Evolutionary conservation across 2,888 invertebrate species (phyloP).

Genomic region (Orthonevra nobilis): DNA sequence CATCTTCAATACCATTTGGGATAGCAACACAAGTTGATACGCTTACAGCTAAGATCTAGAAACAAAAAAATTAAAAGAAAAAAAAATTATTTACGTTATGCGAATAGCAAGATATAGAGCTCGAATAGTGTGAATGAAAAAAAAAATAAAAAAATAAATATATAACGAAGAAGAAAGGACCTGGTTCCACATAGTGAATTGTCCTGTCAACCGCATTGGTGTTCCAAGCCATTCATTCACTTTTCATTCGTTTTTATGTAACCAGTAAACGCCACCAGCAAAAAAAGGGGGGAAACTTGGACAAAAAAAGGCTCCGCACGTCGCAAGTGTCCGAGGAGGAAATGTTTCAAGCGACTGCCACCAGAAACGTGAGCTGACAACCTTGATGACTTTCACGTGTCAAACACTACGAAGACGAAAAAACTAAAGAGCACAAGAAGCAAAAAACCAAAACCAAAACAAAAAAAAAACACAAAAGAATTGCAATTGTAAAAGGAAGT

Average conservation of each 20-base stretch:
- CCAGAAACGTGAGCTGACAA: constrained; percentile 57
- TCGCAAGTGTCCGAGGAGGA: constrained; percentile 44
- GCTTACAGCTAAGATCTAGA: constrained; percentile 49
- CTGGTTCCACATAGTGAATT: constrained; percentile 5
- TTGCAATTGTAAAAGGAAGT: too few relatives aligned
- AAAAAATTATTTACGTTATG: background rate
- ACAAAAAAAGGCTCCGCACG: constrained; percentile 53
- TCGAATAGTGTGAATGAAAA: too few relatives aligned
- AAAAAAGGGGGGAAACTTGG: constrained; percentile 4
- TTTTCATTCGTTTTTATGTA: constrained; percentile 27
- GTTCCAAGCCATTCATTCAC: background rate
- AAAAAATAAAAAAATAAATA: too few relatives aligned
- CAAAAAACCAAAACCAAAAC: constrained; percentile 12
- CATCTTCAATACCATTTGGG: constrained; percentile 46
- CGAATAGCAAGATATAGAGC: too few relatives aligned
- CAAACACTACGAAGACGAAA: background rate
- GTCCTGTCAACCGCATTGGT: constrained; percentile 34
- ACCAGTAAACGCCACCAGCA: constrained; percentile 33
- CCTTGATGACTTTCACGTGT: constrained; percentile 53
- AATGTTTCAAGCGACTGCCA: constrained; percentile 46
- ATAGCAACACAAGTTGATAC: constrained; percentile 41
- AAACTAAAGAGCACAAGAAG: constrained; percentile 19
- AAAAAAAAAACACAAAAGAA: too few relatives aligned
- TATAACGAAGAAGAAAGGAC: too few relatives aligned
- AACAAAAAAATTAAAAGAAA: constrained; percentile 8